Base-by-base conservation (phyloP, 1,140 invertebrate genomes). In the Musca vetustissima region DNA sequence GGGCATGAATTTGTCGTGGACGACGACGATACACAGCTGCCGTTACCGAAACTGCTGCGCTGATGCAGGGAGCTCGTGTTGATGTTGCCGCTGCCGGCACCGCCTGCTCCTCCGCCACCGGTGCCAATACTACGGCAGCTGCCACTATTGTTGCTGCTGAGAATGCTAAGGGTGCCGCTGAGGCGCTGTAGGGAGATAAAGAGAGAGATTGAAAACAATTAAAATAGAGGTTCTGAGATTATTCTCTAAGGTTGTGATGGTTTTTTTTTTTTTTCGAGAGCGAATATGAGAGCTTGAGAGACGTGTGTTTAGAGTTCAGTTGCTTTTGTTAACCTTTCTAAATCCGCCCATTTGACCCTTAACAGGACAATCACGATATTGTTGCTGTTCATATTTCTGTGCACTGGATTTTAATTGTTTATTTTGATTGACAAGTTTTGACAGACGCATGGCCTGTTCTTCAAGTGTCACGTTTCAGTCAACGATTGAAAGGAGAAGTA, bases 401-500 rank as follows among this genome's bases (percentile, higher is more conserved):
- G 71, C 47, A 22, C 66, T 75, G 74, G 79, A 78, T 65, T 75
- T 78, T 19, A 78, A 71, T 59, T 74, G 70, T 19, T 76, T 78
- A 36, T 61, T 61, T 61, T 74, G 72, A 59, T 78, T 72, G 48
- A 77, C 71, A 59, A 81, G 69, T 52, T 76, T 80, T 24, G 79
- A 75, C 74, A 81, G 68, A 71, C 77, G 78, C 79, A 81, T 80
- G 71, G 71, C 80, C 59, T 61, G 65, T 25, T 61, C 15, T 59
- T 28, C 15, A 3, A 19, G 13, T 43, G 32, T 36, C 49, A 19
- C 9, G 8, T 49, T n/a, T 15, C 6, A 28, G 28, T 8, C 28
- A n/a, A n/a, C n/a, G n/a, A n/a, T n/a, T n/a, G n/a, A n/a, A n/a
- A n/a, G n/a, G n/a, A n/a, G n/a, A n/a, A n/a, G n/a, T n/a, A n/a